Conservation (phyloP, 2,797 vertebrate genomes). For the Remorina albescens region DNA sequence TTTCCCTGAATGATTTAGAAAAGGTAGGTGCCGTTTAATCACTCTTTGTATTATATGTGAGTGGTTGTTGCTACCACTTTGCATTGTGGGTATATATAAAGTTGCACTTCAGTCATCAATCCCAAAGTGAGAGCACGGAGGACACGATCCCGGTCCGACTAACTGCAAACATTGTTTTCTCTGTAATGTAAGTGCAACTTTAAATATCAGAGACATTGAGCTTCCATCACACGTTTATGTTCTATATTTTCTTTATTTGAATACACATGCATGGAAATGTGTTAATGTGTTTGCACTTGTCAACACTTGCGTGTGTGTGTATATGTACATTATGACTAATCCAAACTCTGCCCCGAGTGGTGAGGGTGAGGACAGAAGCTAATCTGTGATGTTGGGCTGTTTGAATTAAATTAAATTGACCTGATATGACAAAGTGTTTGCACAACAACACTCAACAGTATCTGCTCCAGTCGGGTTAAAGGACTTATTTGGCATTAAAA, state of each 20-base stretch:
- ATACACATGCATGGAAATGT: constrained; percentile 2
- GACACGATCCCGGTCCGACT: background rate
- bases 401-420: too few species aligned
- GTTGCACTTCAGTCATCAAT: constrained; percentile 24
- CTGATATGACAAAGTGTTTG: too few species aligned
- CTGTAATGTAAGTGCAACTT: constrained; percentile 56
- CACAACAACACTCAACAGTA: too few species aligned
- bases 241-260: constrained; percentile 2
- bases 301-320: background rate
- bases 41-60: background rate
- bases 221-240: background rate
- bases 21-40: constrained; percentile 49
- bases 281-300: background rate
- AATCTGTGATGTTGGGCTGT: too few species aligned
- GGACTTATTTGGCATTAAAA: too few species aligned
- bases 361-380: background rate
- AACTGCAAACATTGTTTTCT: too few species aligned
- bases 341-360: too few species aligned
- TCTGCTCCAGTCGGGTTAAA: too few species aligned
- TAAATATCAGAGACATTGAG: constrained; percentile 8
- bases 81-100: constrained; percentile 17
- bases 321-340: too few species aligned
- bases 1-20: constrained; percentile 21
- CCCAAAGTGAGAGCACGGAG: background rate
- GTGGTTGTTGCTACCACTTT: constrained; percentile 6